Evolutionary conservation across 1,140 invertebrate genomes (phyloP).

Genomic region (Cherax destructor): DNA sequence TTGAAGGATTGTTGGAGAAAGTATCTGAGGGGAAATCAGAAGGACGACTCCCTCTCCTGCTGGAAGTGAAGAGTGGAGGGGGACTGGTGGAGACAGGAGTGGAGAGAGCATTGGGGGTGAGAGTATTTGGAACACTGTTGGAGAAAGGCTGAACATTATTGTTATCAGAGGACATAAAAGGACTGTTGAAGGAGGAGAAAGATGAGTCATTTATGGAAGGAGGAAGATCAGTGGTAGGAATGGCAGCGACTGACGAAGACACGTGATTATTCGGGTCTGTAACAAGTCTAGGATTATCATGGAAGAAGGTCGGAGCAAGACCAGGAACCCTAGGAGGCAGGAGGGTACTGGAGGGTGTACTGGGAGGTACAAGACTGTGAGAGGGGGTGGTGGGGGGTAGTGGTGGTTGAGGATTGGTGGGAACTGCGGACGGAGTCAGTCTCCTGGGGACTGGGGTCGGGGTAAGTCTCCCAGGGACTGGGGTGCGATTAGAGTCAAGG

Average conservation of each 20-base stretch:
- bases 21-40: background rate
- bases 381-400: background rate
- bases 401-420: background rate
- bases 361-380: too few species aligned
- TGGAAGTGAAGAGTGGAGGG: constrained; percentile 16
- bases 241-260: background rate
- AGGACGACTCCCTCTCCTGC: background rate
- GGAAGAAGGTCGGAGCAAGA: background rate
- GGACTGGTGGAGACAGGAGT: background rate
- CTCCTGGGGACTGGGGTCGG: constrained; percentile 29
- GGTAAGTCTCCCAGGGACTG: background rate
- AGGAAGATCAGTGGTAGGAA: background rate
- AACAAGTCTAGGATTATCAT: background rate
- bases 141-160: background rate
- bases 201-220: background rate
- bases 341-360: too few species aligned
- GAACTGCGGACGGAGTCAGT: background rate
- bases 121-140: too few species aligned
- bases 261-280: background rate
- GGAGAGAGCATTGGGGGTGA: too few species aligned
- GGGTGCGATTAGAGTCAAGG: background rate
- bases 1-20: background rate
- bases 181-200: background rate
- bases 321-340: background rate
- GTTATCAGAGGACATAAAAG: background rate